Evolutionary conservation across 2,113 vertebrate species (phyloP), one percentile per base, ranked within the genome.

Genomic region (Dicerorhinus sumatrensis): DNA sequence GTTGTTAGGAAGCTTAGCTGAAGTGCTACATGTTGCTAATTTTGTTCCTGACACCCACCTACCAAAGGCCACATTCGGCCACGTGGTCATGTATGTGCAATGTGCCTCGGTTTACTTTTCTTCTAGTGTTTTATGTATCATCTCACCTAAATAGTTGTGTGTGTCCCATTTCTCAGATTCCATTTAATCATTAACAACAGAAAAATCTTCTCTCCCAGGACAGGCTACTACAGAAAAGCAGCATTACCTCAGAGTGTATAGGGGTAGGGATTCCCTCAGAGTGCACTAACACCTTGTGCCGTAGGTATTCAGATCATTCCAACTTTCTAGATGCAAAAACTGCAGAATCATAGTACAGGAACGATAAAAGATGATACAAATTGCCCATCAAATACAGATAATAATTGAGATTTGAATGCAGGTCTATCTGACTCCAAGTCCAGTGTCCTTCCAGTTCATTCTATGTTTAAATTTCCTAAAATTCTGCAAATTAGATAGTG

Each of bases 11-110:
- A 90, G 91, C 70, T 88, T 80, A 72, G 51, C 63, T 3, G 14
- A 94, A 93, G 60, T 60, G 58, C 62, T 87, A 29, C n/a, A 87
- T 56, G 75, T 95, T 92, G 79, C 93, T 89, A 42, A 93, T 96
- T 97, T 96, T 96, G 82, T 91, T 94, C 84, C 54, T 46, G 70
- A 88, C 60, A 65, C 36, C 73, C 58, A 84, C 69, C 60, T n/a
- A 72, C 51, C 46, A 23, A 95, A 97, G 93, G 51, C 63, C 31
- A 54, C 25, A 1, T 23, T 77, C 39, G 84, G 65, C 72, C 92
- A 10, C 88, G 69, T 89, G 88, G n/a, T 77, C n/a, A 17, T 18
- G 5, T 12, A 21, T 33, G 21, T 65, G 21, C 39, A 31, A 0
- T 69, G 27, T 70, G 5, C 14, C 69, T 94, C 80, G 20, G 56